Conservation (phyloP, 2,888 invertebrate species). For the Dicycla oo region DNA sequence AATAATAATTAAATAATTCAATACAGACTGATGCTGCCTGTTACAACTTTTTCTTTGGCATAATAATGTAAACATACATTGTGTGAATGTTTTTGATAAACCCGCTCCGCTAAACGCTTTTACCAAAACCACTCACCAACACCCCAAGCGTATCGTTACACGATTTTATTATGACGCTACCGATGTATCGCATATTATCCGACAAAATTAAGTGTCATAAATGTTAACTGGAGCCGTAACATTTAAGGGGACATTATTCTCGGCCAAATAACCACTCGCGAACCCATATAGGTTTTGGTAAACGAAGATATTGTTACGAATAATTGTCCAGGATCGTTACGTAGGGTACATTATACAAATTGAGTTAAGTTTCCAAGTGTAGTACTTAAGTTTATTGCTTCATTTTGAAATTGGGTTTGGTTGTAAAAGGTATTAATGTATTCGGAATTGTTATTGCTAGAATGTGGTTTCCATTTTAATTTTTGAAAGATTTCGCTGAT, state of each 20-base stretch:
- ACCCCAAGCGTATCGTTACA: constrained; percentile 81
- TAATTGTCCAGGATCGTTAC: constrained; percentile 50
- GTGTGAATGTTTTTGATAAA: not conserved
- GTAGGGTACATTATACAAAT: constrained; percentile 51
- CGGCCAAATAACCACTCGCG: constrained; percentile 73
- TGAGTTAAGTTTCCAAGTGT: constrained; percentile 43
- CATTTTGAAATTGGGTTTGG: constrained; percentile 54
- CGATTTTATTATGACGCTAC: constrained; percentile 84
- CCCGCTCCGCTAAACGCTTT: constrained; percentile 12
- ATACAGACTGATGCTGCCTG: not conserved
- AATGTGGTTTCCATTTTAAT: constrained; percentile 25
- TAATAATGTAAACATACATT: not conserved
- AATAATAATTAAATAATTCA: not conserved
- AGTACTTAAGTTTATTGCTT: constrained; percentile 60
- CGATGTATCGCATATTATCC: constrained; percentile 78
- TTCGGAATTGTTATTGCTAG: constrained; percentile 49
- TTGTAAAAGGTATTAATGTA: constrained; percentile 35
- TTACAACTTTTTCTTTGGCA: not conserved
- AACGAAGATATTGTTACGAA: constrained; percentile 64
- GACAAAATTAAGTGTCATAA: constrained; percentile 88
- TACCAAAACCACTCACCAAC: constrained; percentile 52
- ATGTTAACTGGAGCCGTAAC: constrained; percentile 83
- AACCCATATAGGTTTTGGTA: constrained; percentile 64
- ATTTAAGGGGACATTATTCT: constrained; percentile 80
- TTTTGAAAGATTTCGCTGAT: constrained; percentile 9